Base-by-base conservation (phyloP, 1,140 invertebrate genomes). In the Heliconius hermathena region DNA sequence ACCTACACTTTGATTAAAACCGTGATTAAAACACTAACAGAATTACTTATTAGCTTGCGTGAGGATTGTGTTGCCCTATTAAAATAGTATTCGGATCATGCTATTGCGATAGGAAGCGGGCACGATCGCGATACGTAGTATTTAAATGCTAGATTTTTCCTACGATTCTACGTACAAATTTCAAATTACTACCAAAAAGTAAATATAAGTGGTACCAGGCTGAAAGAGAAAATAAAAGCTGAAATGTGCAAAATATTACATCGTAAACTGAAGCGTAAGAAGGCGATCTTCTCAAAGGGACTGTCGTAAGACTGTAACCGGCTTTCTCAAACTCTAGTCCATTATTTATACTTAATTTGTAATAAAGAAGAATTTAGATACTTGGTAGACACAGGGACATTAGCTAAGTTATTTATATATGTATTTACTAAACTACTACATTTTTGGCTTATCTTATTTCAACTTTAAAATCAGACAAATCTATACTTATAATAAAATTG, bases 11-110 rank as follows among this genome's bases (percentile, higher is more conserved):
- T 66, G 60, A 66, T 66, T 66, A 66, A 66, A 66, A 66, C 4
- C 13, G 26, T 16, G 60, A 66, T 66, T 9, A 66, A 66, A 66
- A 66, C 9, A 29, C 60, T 66, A 66, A 66, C 60, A 66, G 22
- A 66, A 29, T 29, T 66, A 29, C 60, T 66, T 66, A 66, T 66
- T 66, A 66, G 22, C 11, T 66, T 29, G 60, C 60, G 60, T 66
- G 60, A 66, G 26, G 26, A 26, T 66, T 66, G 26, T 66, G 29
- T 66, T 66, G 3, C 60, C 60, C 60, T 66, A 66, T 66, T 66
- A 66, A 66, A 66, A 29, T 29, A 26, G 26, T 66, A 26, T 66
- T 66, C 60, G 26, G 16, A 66, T 66, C 60, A 29, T 66, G 60
- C 60, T 66, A 66, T 29, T 29, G 60, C 60, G 26, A 29, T 66